phyloP scores from a whole-genome alignment of 2,888 invertebrate genomes.

The Yponomeuta cagnagella region DNA sequence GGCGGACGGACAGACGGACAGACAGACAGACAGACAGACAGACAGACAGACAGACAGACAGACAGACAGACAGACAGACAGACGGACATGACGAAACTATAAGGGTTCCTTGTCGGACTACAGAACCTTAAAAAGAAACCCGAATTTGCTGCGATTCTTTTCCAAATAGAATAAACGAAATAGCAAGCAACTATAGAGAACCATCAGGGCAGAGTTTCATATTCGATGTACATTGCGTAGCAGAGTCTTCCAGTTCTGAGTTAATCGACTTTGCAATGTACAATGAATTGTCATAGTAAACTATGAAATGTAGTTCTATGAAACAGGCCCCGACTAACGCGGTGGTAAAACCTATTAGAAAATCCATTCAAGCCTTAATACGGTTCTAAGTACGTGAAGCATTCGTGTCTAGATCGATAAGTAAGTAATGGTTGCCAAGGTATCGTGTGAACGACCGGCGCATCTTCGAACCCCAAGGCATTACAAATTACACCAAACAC shows the following conservation, averaged over 20 bases:
- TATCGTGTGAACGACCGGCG: constrained; percentile 4
- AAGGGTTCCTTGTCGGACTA: no score
- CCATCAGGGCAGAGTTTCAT: not conserved
- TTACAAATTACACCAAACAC: constrained; percentile 6
- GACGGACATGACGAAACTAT: no score
- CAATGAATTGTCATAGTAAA: no score
- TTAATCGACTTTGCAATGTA: no score
- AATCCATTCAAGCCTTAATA: not conserved
- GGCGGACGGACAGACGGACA: no score
- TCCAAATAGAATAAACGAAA: not conserved
- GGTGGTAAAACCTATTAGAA: not conserved
- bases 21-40: no score
- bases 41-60: no score
- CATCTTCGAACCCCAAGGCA: constrained; percentile 14
- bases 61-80: no score
- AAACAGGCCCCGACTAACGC: not conserved
- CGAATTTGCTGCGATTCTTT: not conserved
- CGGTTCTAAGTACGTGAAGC: constrained; percentile 6
- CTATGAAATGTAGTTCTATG: no score
- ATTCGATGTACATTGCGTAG: no score
- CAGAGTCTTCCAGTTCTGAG: no score
- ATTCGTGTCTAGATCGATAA: constrained; percentile 11
- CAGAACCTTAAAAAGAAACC: not conserved
- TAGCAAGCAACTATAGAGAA: not conserved
- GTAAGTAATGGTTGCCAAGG: constrained; percentile 11